Evolutionary conservation across 2,797 vertebrate species (phyloP), one percentile per base, ranked within the genome.

Genomic region (Micromesistius poutassou): DNA sequence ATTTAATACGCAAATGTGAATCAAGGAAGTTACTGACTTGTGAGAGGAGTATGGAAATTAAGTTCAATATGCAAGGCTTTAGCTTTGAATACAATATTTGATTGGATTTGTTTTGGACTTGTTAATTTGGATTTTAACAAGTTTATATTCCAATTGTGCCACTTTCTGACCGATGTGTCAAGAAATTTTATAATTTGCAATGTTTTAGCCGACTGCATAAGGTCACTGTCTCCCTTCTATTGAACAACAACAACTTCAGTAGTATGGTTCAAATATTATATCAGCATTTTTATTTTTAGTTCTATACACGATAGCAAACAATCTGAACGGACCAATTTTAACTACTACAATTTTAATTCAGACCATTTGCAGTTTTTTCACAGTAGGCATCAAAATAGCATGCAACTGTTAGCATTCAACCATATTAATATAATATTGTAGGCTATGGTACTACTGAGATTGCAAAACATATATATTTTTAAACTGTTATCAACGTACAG

Each of bases 1-100:
- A 55, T 55, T 55, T 1, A 22, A 22, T 42, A 91, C 87, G 90
- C 1, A 78, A 30, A 70, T 77, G 89, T 75, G 73, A 88, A 83
- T 25, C 66, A 80, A 85, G 90, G 89, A 93, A 55, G 19, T 55
- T 4, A 50, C 16, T 50, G 14, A 50, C 46, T 50, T 50, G 46
- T 50, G 14, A 50, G 16, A 4, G 46, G 16, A 50, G 46, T 19
- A 19, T 50, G 46, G 46, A 19, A 50, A 16, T 5, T 50, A 50
- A 50, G 13, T 13, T 46, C 13, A 50, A 50, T 16, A 50, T 50
- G 16, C 46, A 0, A 50, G 16, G 46, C 46, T 55, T 55, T 55
- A 55, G 46, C 46, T 55, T 55, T 55, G 19, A 19, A 55, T 55
- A 55, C 19, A 55, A 55, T 55, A 55, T 55, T 55, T 55, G 16